Evolutionary conservation across 1,140 invertebrate species (phyloP), one percentile per base, ranked within the genome.

Genomic region (Cotesia glomerata): DNA sequence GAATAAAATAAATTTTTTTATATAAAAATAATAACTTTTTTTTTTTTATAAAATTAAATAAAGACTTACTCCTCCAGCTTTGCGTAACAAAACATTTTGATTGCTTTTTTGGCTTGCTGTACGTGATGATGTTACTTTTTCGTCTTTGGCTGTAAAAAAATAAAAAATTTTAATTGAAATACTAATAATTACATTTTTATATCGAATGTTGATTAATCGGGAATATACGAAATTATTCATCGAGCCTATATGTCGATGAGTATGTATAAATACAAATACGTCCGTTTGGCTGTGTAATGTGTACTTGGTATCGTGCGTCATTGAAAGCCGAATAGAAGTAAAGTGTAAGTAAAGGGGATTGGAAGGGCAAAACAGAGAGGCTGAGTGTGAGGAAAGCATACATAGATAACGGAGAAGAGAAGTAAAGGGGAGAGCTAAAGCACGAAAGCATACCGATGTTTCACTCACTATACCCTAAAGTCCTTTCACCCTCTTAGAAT

Each of bases 1-100:
- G 26, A 26, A 26, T 26, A 26, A 26, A 26, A 26, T 26, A 26
- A 26, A 26, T 26, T 26, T 26, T 26, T 26, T 26, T 26, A 26
- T 3, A 26, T 3, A 26, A 26, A 26, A 26, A 26, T 26, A 26
- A 45, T 45, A 45, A 9, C n/a, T n/a, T n/a, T 45, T 45, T 3
- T 45, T 13, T n/a, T 7, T 56, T 13, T 56, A 18, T 56, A n/a
- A 16, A 35, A 11, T n/a, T 64, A 39, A 34, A 36, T 36, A 75
- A 71, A 32, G 71, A 83, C 87, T 88, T 82, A 89, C 88, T 75
- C 86, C 83, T 39, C 86, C 80, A 34, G 86, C 78, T 81, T 89
- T 89, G 45, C 87, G 84, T 49, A 85, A 77, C 1, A 86, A 85
- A 16, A 79, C 76, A 74, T 80, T 82, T 39, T 87, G 86, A 76